Conservation (phyloP, 2,113 vertebrate genomes). For the Tachycineta bicolor region DNA sequence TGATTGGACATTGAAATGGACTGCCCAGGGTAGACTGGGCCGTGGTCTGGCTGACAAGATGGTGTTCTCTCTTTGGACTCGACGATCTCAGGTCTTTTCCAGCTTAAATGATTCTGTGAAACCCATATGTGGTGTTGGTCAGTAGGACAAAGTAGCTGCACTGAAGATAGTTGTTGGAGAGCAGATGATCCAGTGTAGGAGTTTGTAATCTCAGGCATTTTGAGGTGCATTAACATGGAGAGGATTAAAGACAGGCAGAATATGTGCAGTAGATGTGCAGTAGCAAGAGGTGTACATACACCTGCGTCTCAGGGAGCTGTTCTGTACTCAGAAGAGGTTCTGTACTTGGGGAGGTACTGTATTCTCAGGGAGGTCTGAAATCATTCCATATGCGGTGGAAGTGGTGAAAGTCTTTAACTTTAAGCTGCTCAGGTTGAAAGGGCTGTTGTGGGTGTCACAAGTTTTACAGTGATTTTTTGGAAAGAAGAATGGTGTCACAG, state of each 20-base stretch:
- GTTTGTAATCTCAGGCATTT: background rate
- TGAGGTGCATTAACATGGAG: background rate
- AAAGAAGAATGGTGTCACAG: background rate
- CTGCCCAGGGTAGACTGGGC: background rate
- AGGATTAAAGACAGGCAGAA: background rate
- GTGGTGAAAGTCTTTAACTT: background rate
- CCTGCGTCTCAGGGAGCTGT: background rate
- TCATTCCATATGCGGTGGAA: background rate
- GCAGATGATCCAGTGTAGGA: background rate
- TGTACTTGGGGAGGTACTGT: background rate
- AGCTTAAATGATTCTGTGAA: background rate
- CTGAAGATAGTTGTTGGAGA: background rate
- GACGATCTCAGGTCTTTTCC: background rate
- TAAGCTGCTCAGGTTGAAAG: background rate
- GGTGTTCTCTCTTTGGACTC: background rate
- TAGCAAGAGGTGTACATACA: background rate
- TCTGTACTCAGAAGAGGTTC: background rate
- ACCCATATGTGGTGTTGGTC: background rate
- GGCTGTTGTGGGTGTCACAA: background rate
- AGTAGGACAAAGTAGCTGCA: background rate
- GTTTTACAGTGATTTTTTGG: background rate
- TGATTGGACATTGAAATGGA: background rate
- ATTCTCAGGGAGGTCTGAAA: background rate
- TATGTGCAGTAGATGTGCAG: too few relatives aligned
- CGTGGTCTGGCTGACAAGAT: background rate